Evolutionary conservation across 2,113 vertebrate species (phyloP).

Genomic region (Gavia stellata): DNA sequence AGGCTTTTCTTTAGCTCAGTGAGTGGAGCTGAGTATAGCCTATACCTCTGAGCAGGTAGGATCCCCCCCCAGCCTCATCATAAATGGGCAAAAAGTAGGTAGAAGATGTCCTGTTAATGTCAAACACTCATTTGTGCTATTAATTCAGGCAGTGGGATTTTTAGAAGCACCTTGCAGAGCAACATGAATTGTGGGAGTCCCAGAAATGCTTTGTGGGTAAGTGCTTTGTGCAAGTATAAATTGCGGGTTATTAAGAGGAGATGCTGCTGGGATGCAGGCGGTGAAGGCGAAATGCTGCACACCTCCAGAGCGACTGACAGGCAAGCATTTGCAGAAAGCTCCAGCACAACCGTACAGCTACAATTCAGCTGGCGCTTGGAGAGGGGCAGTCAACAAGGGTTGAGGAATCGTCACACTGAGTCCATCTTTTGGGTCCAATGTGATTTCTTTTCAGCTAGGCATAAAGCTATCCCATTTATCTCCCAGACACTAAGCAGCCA

Average conservation of each 20-base stretch:
- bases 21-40: neutral
- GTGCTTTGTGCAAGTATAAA: neutral
- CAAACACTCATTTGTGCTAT: neutral
- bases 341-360: rapidly evolving
- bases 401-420: neutral
- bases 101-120: neutral
- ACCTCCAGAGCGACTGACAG: rapidly evolving
- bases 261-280: neutral
- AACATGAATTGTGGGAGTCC: neutral
- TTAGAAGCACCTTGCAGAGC: neutral
- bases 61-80: neutral
- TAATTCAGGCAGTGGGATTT: neutral
- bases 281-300: neutral
- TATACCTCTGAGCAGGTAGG: neutral
- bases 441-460: neutral
- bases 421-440: rapidly evolving
- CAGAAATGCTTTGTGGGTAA: neutral
- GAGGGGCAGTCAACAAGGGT: neutral
- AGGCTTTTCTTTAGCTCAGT: neutral
- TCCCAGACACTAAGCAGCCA: neutral
- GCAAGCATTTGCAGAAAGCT: neutral
- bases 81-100: neutral
- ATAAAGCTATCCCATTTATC: neutral
- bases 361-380: neutral
- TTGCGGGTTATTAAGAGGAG: neutral